phyloP scores from a whole-genome alignment of 2,888 invertebrate genomes.

The Callimorpha dominula region DNA sequence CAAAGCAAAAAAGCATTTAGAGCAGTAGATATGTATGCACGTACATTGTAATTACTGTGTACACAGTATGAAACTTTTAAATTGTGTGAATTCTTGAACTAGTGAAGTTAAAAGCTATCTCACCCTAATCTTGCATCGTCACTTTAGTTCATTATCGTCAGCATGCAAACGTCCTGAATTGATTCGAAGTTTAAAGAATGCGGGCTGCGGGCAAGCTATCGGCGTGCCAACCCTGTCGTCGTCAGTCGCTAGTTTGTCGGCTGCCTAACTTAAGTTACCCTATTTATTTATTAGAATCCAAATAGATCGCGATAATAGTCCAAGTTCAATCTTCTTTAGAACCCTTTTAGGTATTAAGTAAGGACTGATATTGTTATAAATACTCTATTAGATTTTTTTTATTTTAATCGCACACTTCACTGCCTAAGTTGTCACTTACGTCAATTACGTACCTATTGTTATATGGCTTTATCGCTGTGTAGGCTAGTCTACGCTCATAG shows the following conservation, averaged over 20 bases:
- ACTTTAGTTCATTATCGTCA: slow-evolving; percentile 42
- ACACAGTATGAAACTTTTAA: slow-evolving; percentile 26
- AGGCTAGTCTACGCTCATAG: slow-evolving; percentile 57
- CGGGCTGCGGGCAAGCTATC: slow-evolving; percentile 35
- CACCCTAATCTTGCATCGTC: slow-evolving; percentile 16
- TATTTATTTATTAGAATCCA: slow-evolving; percentile 72
- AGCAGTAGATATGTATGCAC: slow-evolving; percentile 18
- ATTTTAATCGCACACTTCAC: slow-evolving; percentile 54
- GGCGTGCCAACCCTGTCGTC: slow-evolving; percentile 19
- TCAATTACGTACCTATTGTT: slow-evolving; percentile 60
- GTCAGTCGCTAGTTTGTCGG: slow-evolving; percentile 35
- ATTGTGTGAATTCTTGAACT: slow-evolving; percentile 12
- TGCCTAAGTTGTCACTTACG: slow-evolving; percentile 65
- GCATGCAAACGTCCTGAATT: slow-evolving; percentile 58
- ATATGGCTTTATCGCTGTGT: slow-evolving; percentile 56
- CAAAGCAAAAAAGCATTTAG: slow-evolving; percentile 36
- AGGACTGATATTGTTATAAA: slow-evolving; percentile 82
- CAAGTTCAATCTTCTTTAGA: slow-evolving; percentile 51
- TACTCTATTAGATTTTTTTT: slow-evolving; percentile 61
- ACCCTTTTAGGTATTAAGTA: slow-evolving; percentile 78
- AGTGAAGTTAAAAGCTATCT: slow-evolving; percentile 3
- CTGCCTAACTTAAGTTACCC: slow-evolving; percentile 67
- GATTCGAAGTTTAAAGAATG: slow-evolving; percentile 49
- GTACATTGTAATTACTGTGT: slow-evolving; percentile 33
- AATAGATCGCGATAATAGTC: slow-evolving; percentile 64